A percentile compares a stretch with the other conserved stretches of the same genome.
Conservation (phyloP, 2,113 vertebrate genomes). For the Dicrurus megarhynchus region DNA sequence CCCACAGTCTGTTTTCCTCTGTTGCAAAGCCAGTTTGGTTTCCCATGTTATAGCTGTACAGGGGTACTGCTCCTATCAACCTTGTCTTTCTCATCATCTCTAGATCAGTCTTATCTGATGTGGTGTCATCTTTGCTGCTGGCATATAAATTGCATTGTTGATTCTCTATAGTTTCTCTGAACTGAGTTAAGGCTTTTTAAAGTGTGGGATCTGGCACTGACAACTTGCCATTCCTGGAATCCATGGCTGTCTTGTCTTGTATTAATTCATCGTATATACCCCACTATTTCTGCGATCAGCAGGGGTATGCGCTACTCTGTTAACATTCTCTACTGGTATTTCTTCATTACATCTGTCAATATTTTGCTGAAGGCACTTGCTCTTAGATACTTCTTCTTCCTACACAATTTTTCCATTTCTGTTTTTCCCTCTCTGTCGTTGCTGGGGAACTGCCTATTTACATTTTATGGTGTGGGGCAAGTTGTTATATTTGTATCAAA, state of each 20-base stretch:
- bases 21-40: not conserved
- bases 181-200: conserved; percentile 5
- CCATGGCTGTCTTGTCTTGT: not conserved
- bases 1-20: not conserved
- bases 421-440: not conserved
- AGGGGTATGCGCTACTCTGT: not conserved
- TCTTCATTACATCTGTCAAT: not conserved
- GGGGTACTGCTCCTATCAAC: not conserved
- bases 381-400: not conserved
- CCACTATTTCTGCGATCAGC: not conserved
- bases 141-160: not conserved
- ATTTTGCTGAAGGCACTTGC: not conserved
- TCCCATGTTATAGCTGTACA: not conserved
- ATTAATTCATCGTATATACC: not conserved
- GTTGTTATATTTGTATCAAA: not conserved
- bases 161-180: not conserved
- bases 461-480: not conserved
- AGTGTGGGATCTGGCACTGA: not conserved
- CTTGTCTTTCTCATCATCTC: not conserved
- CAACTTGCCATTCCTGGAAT: not conserved
- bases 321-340: not conserved
- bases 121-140: not conserved
- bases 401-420: not conserved
- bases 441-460: not conserved
- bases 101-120: not conserved